phyloP scores from a whole-genome alignment of 2,797 vertebrate species.

The Halcyon chelicuti region DNA sequence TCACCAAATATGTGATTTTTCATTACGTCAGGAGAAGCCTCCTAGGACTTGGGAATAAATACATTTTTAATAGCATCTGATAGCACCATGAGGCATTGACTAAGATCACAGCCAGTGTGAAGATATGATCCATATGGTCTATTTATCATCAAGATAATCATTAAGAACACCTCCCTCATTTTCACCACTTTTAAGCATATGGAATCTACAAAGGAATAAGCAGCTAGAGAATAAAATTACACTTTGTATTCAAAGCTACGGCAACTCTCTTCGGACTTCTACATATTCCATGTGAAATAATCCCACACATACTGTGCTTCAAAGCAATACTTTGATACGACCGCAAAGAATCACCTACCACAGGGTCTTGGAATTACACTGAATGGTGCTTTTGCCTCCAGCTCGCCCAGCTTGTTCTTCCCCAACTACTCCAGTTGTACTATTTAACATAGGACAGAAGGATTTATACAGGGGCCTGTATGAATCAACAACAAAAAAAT shows the following conservation, averaged over 20 bases:
- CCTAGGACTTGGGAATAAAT: not conserved
- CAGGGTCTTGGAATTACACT: not conserved
- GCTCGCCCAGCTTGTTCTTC: not conserved
- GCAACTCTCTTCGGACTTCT: not conserved
- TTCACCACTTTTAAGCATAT: not conserved
- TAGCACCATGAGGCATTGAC: not conserved
- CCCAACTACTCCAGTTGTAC: not conserved
- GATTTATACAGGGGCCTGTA: not conserved
- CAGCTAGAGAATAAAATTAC: not conserved
- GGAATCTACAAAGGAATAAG: not conserved
- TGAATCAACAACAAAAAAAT: not conserved
- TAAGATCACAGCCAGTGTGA: not conserved
- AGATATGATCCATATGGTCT: not conserved
- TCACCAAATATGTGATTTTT: not conserved
- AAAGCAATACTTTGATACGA: not conserved
- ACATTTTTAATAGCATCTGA: not conserved
- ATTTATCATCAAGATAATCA: not conserved
- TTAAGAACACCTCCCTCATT: not conserved
- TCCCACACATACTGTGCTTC: not conserved
- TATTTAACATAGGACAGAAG: not conserved
- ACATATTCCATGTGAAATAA: not conserved
- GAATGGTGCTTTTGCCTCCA: not conserved
- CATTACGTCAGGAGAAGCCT: not conserved
- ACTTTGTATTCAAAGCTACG: not conserved
- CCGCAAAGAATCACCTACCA: not conserved